Percentiles rank a stretch among this genome's conserved stretches.
These are phyloP conservation scores for Phengaris alcon DNA, from an alignment of 2,888 invertebrate genomes.

Conservation along the genomic window DNA sequence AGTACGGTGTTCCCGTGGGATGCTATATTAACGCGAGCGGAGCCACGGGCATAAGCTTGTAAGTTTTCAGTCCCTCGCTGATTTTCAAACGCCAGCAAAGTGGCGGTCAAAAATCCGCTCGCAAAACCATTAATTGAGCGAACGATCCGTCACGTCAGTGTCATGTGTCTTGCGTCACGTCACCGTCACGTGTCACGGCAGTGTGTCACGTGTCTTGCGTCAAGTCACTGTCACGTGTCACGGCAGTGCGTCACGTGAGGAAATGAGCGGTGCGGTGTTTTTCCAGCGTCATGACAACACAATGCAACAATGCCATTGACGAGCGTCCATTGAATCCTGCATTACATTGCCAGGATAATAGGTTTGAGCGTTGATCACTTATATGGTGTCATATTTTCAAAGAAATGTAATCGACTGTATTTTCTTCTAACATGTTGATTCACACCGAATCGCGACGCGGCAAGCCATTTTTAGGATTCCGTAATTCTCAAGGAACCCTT, in stretches of 20 bases:
- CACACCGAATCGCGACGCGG: too few species aligned
- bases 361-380: not conserved
- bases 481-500: too few species aligned
- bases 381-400: not conserved
- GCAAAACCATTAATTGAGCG: not conserved
- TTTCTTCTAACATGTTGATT: too few species aligned
- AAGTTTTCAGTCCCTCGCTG: not conserved
- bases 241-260: slow-evolving; percentile 40
- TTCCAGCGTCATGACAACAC: slow-evolving; percentile 54
- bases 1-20: too few species aligned
- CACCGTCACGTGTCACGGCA: slow-evolving; percentile 28
- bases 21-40: too few species aligned
- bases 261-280: slow-evolving; percentile 63
- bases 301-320: slow-evolving; percentile 37
- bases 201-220: slow-evolving; percentile 15
- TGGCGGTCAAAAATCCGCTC: not conserved
- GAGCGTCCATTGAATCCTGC: slow-evolving; percentile 1
- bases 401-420: too few species aligned
- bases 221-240: slow-evolving; percentile 29
- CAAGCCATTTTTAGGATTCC: too few species aligned
- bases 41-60: too few species aligned
- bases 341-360: not conserved
- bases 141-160: slow-evolving; percentile 29
- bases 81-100: not conserved
- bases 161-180: slow-evolving; percentile 30